Conservation (phyloP, 2,888 invertebrate species). For the Coelinius sp. region DNA sequence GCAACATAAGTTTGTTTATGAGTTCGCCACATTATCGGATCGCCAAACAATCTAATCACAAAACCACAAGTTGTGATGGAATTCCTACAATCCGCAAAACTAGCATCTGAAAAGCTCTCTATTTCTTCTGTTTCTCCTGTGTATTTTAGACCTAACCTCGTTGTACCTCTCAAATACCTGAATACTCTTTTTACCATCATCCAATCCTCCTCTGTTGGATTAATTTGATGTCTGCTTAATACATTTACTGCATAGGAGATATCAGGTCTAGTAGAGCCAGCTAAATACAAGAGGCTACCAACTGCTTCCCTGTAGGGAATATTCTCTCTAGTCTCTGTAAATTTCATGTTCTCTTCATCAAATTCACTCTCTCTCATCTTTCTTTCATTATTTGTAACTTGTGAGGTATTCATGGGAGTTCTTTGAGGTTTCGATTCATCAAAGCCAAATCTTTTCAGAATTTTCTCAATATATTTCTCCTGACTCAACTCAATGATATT, state of each 20-base stretch:
- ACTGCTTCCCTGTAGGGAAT: conserved; percentile 43
- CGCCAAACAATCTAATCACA: conserved; percentile 37
- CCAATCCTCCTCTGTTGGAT: conserved; percentile 40
- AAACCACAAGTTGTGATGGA: conserved; percentile 37
- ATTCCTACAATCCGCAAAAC: conserved; percentile 32
- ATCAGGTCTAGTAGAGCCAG: conserved; percentile 40
- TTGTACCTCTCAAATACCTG: conserved; percentile 39
- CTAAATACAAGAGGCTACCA: conserved; percentile 49
- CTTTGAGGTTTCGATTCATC: conserved; percentile 37
- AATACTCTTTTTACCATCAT: too few relatives aligned
- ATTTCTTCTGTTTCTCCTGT: conserved; percentile 27
- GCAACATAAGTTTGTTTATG: conserved; percentile 36
- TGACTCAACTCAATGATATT: conserved; percentile 38
- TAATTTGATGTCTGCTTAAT: conserved; percentile 41
- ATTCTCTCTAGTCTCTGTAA: conserved; percentile 16
- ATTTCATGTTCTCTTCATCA: conserved; percentile 29
- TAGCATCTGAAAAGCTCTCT: conserved; percentile 35
- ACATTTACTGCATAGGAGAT: conserved; percentile 39
- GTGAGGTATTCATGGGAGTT: neutral
- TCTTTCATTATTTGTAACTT: conserved; percentile 5
- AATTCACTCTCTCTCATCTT: neutral
- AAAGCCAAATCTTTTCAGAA: conserved; percentile 43
- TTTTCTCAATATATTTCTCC: conserved; percentile 36
- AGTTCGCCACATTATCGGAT: conserved; percentile 37
- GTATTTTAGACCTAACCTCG: conserved; percentile 28